Evolutionary conservation across 1,140 invertebrate species (phyloP).

Genomic region (Cephus cinctus): DNA sequence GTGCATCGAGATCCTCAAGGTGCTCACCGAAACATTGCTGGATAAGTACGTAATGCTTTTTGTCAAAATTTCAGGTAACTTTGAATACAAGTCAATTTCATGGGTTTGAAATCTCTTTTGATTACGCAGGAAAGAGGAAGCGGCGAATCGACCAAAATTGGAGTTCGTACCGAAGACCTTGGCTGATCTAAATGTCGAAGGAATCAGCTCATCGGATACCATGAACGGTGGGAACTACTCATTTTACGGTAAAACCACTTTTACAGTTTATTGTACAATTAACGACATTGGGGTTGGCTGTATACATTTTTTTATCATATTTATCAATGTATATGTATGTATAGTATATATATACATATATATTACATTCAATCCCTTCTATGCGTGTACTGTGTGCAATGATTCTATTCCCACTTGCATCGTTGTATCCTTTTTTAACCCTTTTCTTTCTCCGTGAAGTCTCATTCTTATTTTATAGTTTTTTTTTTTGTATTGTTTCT

Average conservation of each 20-base stretch:
- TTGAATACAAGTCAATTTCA: slow-evolving; percentile 1
- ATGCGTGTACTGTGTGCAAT: no score
- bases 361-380: no score
- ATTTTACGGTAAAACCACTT: slow-evolving; percentile 48
- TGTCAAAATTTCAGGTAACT: slow-evolving; percentile 1
- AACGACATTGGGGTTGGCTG: slow-evolving; percentile 36
- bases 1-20: slow-evolving; percentile 86
- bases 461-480: no score
- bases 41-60: slow-evolving; percentile 72
- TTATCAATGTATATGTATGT: slow-evolving; percentile 5
- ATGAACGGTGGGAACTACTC: slow-evolving; percentile 60
- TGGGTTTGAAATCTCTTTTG: slow-evolving; percentile 18
- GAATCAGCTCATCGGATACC: slow-evolving; percentile 41
- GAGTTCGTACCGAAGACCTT: slow-evolving; percentile 94
- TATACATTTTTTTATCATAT: neutral
- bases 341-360: no score
- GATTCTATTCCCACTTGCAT: no score
- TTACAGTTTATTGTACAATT: slow-evolving; percentile 28
- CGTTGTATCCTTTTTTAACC: no score
- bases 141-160: slow-evolving; percentile 80
- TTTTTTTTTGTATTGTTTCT: no score
- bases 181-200: slow-evolving; percentile 82
- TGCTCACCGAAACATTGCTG: slow-evolving; percentile 80
- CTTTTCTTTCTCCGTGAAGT: no score
- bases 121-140: slow-evolving; percentile 80